A percentile compares a stretch with the other conserved stretches of the same genome.
Evolutionary conservation across 2,888 invertebrate species (phyloP).

Genomic region (Agonopterix alstromeriana): DNA sequence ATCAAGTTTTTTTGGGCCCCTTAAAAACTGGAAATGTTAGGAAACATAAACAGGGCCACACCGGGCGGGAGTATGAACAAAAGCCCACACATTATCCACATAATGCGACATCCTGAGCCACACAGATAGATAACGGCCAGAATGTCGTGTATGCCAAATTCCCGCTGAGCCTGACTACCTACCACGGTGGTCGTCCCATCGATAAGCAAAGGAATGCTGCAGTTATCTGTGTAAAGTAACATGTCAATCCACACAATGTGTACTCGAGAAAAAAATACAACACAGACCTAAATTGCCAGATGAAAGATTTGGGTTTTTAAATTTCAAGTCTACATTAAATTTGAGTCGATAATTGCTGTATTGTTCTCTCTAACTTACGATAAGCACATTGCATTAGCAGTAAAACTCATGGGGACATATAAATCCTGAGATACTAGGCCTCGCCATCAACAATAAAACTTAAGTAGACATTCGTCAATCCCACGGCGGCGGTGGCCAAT

Average conservation of each 20-base stretch:
- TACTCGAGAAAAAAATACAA: background rate
- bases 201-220: slow-evolving; percentile 15
- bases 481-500: slow-evolving; percentile 53
- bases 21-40: slow-evolving; percentile 33
- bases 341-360: background rate
- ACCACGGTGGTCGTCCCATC: slow-evolving; percentile 22
- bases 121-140: slow-evolving; percentile 14
- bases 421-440: slow-evolving; percentile 52
- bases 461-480: slow-evolving; percentile 60
- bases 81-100: slow-evolving; percentile 22
- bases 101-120: slow-evolving; percentile 11
- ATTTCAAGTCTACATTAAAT: too few species aligned
- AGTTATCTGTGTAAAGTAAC: slow-evolving; percentile 12
- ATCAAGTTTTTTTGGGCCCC: slow-evolving; percentile 33
- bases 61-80: slow-evolving; percentile 29
- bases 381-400: slow-evolving; percentile 48
- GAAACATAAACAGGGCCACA: slow-evolving; percentile 39
- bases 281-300: too few species aligned
- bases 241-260: slow-evolving; percentile 11
- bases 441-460: slow-evolving; percentile 52
- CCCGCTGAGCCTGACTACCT: slow-evolving; percentile 15
- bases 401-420: slow-evolving; percentile 55
- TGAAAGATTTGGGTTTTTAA: too few species aligned
- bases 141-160: slow-evolving; percentile 23
- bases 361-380: slow-evolving; percentile 16